These are phyloP conservation scores for Trogon surrucura DNA, from an alignment of 2,113 vertebrate genomes.

Conservation along the genomic window DNA sequence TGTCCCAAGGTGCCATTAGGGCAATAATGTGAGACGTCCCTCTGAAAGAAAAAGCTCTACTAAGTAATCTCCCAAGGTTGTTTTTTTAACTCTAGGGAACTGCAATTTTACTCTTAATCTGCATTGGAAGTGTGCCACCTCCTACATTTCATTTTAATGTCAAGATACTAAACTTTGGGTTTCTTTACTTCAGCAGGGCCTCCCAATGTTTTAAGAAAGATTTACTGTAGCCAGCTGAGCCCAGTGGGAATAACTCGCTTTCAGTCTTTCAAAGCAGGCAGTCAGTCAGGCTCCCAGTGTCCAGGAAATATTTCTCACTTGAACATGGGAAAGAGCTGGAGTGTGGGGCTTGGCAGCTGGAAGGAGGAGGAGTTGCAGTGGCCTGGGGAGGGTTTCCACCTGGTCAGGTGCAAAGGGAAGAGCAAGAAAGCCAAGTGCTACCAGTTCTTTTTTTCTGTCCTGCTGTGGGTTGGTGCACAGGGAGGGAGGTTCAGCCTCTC, in stretches of 20 bases:
- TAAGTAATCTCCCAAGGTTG: neutral
- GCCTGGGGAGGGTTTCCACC: neutral
- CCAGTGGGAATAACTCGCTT: neutral
- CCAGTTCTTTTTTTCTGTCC: neutral
- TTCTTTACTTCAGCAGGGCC: neutral
- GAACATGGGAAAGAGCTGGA: neutral
- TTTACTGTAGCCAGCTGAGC: neutral
- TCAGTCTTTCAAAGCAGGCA: neutral
- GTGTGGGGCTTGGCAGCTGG: neutral
- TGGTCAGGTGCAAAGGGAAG: neutral
- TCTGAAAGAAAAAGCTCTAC: neutral
- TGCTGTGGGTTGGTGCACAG: neutral
- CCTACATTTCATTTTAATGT: neutral
- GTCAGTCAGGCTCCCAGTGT: neutral
- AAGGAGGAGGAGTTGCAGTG: neutral
- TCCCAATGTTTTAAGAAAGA: neutral
- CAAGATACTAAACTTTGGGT: neutral
- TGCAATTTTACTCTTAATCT: neutral
- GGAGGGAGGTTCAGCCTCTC: neutral
- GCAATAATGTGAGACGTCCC: neutral
- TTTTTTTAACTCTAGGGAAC: neutral
- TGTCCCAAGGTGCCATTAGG: rapidly evolving
- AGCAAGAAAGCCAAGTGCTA: neutral
- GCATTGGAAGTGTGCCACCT: neutral
- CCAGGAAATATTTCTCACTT: neutral